phyloP scores from a whole-genome alignment of 1,140 invertebrate species.

The Macrocentrus cingulum region DNA sequence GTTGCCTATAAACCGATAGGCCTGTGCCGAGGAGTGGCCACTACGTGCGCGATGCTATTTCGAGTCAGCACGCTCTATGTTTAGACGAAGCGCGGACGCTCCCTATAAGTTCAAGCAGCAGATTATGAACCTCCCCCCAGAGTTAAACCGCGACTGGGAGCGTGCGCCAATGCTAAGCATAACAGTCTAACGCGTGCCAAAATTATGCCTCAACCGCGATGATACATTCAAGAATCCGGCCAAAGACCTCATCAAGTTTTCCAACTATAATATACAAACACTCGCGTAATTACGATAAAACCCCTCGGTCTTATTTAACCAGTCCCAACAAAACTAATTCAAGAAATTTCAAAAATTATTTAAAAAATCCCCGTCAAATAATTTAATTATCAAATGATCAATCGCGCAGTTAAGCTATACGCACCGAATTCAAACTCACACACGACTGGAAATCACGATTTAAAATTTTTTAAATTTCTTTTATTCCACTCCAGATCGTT shows the following conservation, averaged over 20 bases:
- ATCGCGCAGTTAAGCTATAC: too few relatives aligned
- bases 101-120: constrained; percentile 58
- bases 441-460: too few relatives aligned
- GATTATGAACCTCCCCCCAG: constrained; percentile 45
- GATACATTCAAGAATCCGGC: constrained; percentile 38
- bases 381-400: too few relatives aligned
- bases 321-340: neutral
- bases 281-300: too few relatives aligned
- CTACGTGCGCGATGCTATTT: constrained; percentile 51
- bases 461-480: too few relatives aligned
- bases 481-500: too few relatives aligned
- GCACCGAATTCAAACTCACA: too few relatives aligned
- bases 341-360: too few relatives aligned
- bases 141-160: constrained; percentile 3
- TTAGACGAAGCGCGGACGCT: constrained; percentile 53
- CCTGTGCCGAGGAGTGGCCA: constrained; percentile 29
- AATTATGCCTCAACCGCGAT: constrained; percentile 42
- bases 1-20: constrained; percentile 55
- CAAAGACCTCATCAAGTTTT: constrained; percentile 43
- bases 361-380: too few relatives aligned
- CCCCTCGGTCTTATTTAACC: too few relatives aligned
- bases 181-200: constrained; percentile 43
- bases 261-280: too few relatives aligned
- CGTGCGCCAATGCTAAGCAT: constrained; percentile 16
- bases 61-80: constrained; percentile 48